Base-by-base conservation (phyloP, 2,888 invertebrate genomes). In the Drosophila pseudotakahashii region DNA sequence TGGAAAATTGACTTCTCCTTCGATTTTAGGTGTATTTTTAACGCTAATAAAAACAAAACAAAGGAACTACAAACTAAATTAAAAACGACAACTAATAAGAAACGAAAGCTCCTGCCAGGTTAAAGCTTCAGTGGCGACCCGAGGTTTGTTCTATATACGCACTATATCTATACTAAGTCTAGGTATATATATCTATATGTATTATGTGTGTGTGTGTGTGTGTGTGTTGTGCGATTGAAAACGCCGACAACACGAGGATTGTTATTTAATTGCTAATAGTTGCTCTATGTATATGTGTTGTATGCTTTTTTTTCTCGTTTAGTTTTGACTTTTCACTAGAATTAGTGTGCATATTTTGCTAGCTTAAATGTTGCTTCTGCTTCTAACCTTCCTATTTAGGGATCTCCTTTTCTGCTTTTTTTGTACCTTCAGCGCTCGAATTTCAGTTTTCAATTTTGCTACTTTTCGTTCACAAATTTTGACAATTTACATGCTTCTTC, bases 361-460 rank as follows among this genome's bases (percentile, higher is more conserved):
- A 79, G 37, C 71, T 77, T 77, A 70, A 64, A 53, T 34, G 63
- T 75, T 32, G 47, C 51, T 67, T 57, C 52, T 48, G 63, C 52
- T 44, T 75, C 63, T 74, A 73, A 62, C 61, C 77, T 71, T 67
- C 66, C 79, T 91, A 44, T 53, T 7, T 30, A 51, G 68, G 53
- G 67, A 69, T 68, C 69, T 67, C 23, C 53, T 60, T 64, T 51
- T 67, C 62, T 53, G 73, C 67, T 68, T 73, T 81, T 91, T 91
- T 47, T 91, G 91, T 91, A 91, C 91, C 91, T 86, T 91, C 89
- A 91, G 91, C 91, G 91, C 91, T 91, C 91, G 87, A 91, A 89
- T 90, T 89, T 85, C 51, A 71, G 71, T 57, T 71, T 70, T 76
- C 73, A 79, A 73, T 81, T 76, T 79, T 79, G 72, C 78, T 77